Percentiles rank a stretch among this genome's conserved stretches.
phyloP scores from a whole-genome alignment of 2,888 invertebrate genomes.

The Drosophila quinaria region DNA sequence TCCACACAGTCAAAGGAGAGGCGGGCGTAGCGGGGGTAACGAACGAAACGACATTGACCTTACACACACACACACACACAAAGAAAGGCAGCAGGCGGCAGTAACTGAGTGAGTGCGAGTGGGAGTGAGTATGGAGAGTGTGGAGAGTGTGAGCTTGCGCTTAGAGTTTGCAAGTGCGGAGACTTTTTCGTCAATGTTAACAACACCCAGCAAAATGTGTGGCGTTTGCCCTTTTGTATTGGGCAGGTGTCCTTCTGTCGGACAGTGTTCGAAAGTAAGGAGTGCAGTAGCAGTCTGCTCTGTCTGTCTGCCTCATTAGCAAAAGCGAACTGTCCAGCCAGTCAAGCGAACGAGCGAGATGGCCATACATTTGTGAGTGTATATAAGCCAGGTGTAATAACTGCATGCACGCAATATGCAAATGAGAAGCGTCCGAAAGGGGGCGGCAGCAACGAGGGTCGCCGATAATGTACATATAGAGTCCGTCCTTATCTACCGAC shows the following conservation, averaged over 20 bases:
- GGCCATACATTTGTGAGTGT: constrained; percentile 25
- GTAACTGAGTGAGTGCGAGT: constrained; percentile 31
- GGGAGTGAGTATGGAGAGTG: neutral
- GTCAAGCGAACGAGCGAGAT: constrained; percentile 49
- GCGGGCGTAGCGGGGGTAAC: constrained; percentile 21
- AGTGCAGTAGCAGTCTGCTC: constrained; percentile 10
- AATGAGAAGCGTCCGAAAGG: constrained; percentile 42
- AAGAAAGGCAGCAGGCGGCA: constrained; percentile 15
- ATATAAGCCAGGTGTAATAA: constrained; percentile 66
- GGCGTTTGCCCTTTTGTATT: constrained; percentile 49
- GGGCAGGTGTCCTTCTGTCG: constrained; percentile 50
- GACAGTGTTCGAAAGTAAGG: neutral
- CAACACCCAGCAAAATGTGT: constrained; percentile 60
- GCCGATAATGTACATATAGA: constrained; percentile 13
- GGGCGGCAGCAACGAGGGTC: constrained; percentile 21
- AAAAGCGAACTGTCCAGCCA: constrained; percentile 27
- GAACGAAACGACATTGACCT: constrained; percentile 84
- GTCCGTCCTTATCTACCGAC: constrained; percentile 48
- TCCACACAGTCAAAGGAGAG: constrained; percentile 21
- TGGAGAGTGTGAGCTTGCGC: constrained; percentile 18
- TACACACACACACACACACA: constrained; percentile 53
- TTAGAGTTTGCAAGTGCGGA: constrained; percentile 1
- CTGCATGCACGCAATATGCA: constrained; percentile 75
- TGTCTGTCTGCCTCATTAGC: constrained; percentile 51
- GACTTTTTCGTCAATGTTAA: constrained; percentile 59